Evolutionary conservation across 2,113 vertebrate species (phyloP), one percentile per base, ranked within the genome.

Genomic region (Malurus melanocephalus): DNA sequence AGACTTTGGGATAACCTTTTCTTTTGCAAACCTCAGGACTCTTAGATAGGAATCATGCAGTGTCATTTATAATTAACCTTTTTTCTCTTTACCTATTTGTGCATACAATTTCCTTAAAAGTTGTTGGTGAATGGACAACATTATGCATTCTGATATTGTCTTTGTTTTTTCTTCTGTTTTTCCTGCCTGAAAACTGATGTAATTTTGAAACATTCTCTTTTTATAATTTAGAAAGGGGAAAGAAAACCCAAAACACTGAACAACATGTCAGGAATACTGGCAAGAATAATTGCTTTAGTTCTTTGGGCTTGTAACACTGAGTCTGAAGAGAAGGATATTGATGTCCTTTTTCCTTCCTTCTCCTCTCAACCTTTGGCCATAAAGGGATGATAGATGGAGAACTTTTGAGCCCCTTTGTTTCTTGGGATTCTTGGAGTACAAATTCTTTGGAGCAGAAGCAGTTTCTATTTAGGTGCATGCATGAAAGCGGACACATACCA

Each of bases 1-100:
- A 94, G 94, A 74, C 81, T 88, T 93, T 11, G n/a, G 84, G 67
- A 83, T 92, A 96, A 94, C 88, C 65, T 94, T 94, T 97, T 62
- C 57, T 93, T 94, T 92, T 67, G 46, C 74, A 91, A 73, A 88
- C 46, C 43, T 96, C 66, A 65, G 77, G 80, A 92, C 95, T 95
- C 75, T 95, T 94, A 88, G 94, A 35, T 85, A 89, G 89, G 90
- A 95, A 95, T 95, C 95, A 93, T 85, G 87, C 88, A 64, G 61
- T 94, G 82, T 96, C 78, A 80, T 85, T 93, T 96, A 91, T 94
- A 96, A 93, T 96, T 94, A 96, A 93, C 81, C 85, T 95, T 92
- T 90, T 55, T 64, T 85, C 80, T 84, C 43, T 20, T 1, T 79
- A 86, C 32, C 59, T 66, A 51, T 95, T 88, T 89, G 71, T 82